Evolutionary conservation across 2,113 vertebrate species (phyloP).

Genomic region (Xiphophorus hellerii): DNA sequence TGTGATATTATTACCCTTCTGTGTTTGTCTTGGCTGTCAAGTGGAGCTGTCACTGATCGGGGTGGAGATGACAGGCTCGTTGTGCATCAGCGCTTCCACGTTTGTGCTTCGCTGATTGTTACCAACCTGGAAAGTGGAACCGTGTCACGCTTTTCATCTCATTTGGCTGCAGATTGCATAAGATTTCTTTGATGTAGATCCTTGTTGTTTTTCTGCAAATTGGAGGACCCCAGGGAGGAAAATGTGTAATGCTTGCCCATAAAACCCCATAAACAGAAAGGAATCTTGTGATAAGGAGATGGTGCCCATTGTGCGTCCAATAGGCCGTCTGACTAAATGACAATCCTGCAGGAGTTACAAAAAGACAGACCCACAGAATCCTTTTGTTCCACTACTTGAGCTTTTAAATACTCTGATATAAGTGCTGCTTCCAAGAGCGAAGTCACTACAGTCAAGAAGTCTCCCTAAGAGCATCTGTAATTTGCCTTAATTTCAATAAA

Average conservation of each 20-base stretch:
- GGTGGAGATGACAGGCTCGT: slow-evolving; percentile 50
- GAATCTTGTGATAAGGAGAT: not conserved
- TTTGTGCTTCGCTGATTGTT: slow-evolving; percentile 39
- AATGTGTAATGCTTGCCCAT: slow-evolving; percentile 8
- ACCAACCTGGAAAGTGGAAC: slow-evolving; percentile 24
- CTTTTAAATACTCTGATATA: slow-evolving; percentile 31
- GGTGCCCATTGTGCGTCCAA: not conserved
- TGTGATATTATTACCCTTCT: slow-evolving; percentile 62
- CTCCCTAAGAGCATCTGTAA: not conserved
- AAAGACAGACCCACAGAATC: slow-evolving; percentile 45
- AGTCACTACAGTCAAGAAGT: not conserved
- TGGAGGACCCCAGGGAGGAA: not conserved
- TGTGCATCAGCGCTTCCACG: slow-evolving; percentile 31
- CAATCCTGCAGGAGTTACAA: slow-evolving; percentile 51
- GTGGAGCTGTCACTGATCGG: slow-evolving; percentile 60
- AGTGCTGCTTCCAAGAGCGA: slow-evolving; percentile 17
- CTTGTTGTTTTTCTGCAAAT: slow-evolving; percentile 13
- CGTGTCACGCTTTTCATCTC: slow-evolving; percentile 29
- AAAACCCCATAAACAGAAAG: not conserved
- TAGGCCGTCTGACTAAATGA: slow-evolving; percentile 50
- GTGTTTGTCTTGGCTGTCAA: slow-evolving; percentile 58
- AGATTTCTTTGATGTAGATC: not conserved
- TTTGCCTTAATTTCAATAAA: not conserved
- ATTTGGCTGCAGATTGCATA: not conserved
- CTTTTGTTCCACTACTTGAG: slow-evolving; percentile 21